phyloP scores from a whole-genome alignment of 2,797 vertebrate genomes.

The Gila robusta region DNA sequence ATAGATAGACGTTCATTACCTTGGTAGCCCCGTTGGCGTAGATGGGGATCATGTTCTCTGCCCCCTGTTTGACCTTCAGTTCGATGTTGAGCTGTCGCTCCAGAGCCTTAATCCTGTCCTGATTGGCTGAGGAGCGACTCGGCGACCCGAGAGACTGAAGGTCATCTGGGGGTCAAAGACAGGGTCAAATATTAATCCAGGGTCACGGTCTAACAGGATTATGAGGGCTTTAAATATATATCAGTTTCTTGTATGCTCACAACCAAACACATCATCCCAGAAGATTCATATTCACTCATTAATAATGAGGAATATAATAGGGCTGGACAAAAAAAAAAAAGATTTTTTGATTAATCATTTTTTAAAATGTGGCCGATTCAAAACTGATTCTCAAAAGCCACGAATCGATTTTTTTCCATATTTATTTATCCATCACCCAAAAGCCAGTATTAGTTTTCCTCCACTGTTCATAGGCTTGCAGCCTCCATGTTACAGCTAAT shows the following conservation, averaged over 20 bases:
- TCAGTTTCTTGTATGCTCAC: not conserved
- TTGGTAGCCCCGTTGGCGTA: slow-evolving; percentile 88
- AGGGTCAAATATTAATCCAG: not conserved
- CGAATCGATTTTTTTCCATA: no score
- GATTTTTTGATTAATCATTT: no score
- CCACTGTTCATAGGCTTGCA: no score
- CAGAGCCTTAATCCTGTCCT: slow-evolving; percentile 84
- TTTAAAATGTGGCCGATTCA: no score
- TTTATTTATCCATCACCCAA: no score
- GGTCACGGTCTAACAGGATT: not conserved
- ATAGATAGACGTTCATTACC: slow-evolving; percentile 71
- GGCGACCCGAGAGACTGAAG: slow-evolving; percentile 72
- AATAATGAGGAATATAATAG: not conserved
- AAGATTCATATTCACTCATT: not conserved
- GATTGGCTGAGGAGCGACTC: slow-evolving; percentile 75
- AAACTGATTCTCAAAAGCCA: no score
- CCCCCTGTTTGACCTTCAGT: slow-evolving; percentile 92
- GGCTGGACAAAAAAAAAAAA: no score
- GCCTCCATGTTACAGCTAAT: no score
- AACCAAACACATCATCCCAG: not conserved
- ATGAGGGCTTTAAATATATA: not conserved
- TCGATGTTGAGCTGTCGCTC: slow-evolving; percentile 93
- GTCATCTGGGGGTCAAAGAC: slow-evolving; percentile 70
- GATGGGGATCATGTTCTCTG: slow-evolving; percentile 93
- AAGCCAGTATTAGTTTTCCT: no score